phyloP scores from a whole-genome alignment of 2,797 vertebrate genomes.

The Poeciliopsis gracilis region DNA sequence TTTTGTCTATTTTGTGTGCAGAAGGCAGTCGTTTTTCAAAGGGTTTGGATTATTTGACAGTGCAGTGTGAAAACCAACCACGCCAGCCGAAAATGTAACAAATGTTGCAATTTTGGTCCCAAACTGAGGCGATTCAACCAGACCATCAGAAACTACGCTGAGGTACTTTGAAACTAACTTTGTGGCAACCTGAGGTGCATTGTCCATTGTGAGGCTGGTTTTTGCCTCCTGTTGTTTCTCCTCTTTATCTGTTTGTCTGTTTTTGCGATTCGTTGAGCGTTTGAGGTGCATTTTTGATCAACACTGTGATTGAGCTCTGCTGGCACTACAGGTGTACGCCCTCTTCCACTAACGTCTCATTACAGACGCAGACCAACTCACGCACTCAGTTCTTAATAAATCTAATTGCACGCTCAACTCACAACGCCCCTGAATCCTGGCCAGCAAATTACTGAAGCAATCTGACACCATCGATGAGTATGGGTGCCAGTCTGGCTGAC shows the following conservation, averaged over 20 bases:
- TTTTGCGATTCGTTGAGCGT: constrained; percentile 42
- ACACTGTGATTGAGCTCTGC: constrained; percentile 79
- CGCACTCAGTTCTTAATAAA: constrained; percentile 58
- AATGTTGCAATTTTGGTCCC: neutral
- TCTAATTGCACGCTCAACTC: constrained; percentile 68
- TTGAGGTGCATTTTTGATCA: constrained; percentile 67
- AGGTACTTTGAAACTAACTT: neutral
- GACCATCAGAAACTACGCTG: neutral
- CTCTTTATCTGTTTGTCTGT: neutral
- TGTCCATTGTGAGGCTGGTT: neutral
- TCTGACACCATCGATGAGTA: constrained; percentile 75
- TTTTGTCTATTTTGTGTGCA: too few relatives aligned
- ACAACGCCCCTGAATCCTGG: constrained; percentile 50
- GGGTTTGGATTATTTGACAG: too few relatives aligned
- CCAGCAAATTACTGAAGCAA: constrained; percentile 74
- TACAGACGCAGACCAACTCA: constrained; percentile 39
- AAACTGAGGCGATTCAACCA: neutral
- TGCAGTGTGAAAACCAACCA: too few relatives aligned
- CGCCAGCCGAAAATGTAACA: neutral
- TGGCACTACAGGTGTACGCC: constrained; percentile 67
- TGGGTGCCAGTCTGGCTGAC: constrained; percentile 48
- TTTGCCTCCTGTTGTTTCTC: neutral
- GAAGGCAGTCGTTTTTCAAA: too few relatives aligned
- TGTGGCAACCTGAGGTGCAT: neutral
- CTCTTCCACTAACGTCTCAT: constrained; percentile 78